These are phyloP conservation scores for Nomada fucata DNA, from an alignment of 2,888 invertebrate genomes.

Conservation along the genomic window DNA sequence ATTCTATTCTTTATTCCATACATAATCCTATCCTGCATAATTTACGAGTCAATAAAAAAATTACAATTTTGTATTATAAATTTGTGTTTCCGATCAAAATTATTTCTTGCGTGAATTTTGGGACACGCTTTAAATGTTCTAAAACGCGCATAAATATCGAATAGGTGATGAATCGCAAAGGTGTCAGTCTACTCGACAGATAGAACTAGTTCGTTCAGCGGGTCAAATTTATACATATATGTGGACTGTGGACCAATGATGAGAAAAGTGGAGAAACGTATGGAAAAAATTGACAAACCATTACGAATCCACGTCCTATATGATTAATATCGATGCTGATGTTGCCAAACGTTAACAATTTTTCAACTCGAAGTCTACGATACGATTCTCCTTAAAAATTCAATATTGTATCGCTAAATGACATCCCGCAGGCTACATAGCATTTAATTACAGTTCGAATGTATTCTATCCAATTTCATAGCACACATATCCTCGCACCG, in stretches of 20 bases:
- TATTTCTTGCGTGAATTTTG: no score
- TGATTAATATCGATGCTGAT: background rate
- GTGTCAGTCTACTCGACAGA: background rate
- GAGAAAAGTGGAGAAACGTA: no score
- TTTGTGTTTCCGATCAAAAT: no score
- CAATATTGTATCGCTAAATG: no score
- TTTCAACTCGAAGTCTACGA: no score
- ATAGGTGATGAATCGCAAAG: background rate
- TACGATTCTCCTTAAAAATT: no score
- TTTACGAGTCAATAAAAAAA: no score
- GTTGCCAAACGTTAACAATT: no score
- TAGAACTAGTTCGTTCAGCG: background rate
- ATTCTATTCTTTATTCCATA: no score
- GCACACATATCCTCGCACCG: constrained; percentile 9
- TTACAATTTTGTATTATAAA: no score
- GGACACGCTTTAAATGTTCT: background rate
- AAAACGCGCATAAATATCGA: background rate
- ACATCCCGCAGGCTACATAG: background rate
- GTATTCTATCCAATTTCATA: background rate
- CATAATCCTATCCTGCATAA: no score
- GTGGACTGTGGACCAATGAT: background rate
- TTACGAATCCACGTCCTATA: no score
- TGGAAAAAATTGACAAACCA: background rate
- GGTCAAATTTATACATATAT: background rate
- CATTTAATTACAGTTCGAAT: background rate